Base-by-base conservation (phyloP, 2,888 invertebrate species). In the Aspidapion aeneum region DNA sequence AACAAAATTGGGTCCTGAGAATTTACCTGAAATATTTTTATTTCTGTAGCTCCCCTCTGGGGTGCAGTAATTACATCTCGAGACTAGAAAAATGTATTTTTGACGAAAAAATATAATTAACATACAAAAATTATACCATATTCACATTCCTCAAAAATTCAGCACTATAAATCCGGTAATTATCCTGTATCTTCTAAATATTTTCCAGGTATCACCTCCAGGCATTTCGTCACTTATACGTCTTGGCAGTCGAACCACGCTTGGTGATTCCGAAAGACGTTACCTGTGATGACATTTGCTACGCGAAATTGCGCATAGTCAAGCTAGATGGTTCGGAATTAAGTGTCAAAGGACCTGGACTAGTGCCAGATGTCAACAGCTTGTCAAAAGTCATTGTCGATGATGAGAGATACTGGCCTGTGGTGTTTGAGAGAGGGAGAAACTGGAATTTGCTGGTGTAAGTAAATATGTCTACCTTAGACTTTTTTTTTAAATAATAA, bases 211-310 rank as follows among this genome's bases (percentile, higher is more conserved):
- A 97, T 77, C 98, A 99, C 78, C 83, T 99, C 62, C 98, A 99
- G 85, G 98, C 98, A 0, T 90, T 99, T 74, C 85, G 98, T 1
- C 98, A 99, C 80, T 83, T 99, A 19, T 99, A 98, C 79, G 96
- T 97, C 0, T 78, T 99, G 68, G 98, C 98, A 0, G 91, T 92
- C 0, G 96, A 98, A 75, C 93, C 95, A 0, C 83, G 98, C 12
- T 82, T 98, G 12, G 83, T 99, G 59, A 82, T 97, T 60, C 96
- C 98, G 0, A 85, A 91, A 21, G 96, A 97, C 75, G 87, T 96
- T 12, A 88, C 87, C 74, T 90, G 89, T 1, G 88, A 90, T 20
- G 87, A 89, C 70, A 84, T 91, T 49, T 94, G 95, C 74, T 93
- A 94, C 71, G 93, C 91, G 0, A 90, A 91, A 65, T 83, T 97